Evolutionary conservation across 2,888 invertebrate genomes (phyloP).

Genomic region (Morpho deidamia): DNA sequence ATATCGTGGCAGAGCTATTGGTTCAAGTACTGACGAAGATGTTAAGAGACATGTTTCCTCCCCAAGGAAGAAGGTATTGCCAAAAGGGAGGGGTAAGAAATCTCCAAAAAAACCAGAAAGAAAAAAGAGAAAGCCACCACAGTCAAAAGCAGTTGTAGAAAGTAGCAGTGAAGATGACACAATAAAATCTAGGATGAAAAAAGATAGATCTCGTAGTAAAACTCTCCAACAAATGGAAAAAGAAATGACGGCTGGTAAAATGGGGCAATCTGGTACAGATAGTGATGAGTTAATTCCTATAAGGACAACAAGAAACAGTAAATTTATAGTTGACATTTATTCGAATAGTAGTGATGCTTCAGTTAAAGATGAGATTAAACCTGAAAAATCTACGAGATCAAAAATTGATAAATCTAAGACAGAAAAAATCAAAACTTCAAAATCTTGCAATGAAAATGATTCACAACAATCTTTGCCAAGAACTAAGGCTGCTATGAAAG

Average conservation of each 20-base stretch:
- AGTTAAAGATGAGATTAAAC: slow-evolving; percentile 58
- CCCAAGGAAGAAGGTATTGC: slow-evolving; percentile 70
- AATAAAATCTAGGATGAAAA: slow-evolving; percentile 54
- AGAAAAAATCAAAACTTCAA: slow-evolving; percentile 79
- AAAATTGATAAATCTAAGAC: slow-evolving; percentile 59
- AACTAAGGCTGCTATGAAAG: slow-evolving; percentile 92
- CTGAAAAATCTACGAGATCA: slow-evolving; percentile 71
- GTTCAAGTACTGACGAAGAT: slow-evolving; percentile 80
- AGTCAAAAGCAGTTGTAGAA: slow-evolving; percentile 70
- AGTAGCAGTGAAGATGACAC: slow-evolving; percentile 81
- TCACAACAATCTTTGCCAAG: slow-evolving; percentile 83
- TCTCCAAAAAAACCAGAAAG: slow-evolving; percentile 65
- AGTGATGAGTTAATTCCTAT: slow-evolving; percentile 88
- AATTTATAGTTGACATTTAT: slow-evolving; percentile 86
- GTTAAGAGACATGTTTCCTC: slow-evolving; percentile 56
- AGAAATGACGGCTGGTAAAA: slow-evolving; percentile 80
- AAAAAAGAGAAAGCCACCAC: slow-evolving; percentile 71
- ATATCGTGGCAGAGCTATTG: slow-evolving; percentile 56
- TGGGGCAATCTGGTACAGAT: slow-evolving; percentile 81
- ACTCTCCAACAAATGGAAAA: slow-evolving; percentile 85
- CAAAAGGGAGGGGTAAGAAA: slow-evolving; percentile 60
- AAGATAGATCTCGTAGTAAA: slow-evolving; percentile 76
- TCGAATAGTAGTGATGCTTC: slow-evolving; percentile 84
- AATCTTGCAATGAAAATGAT: slow-evolving; percentile 82
- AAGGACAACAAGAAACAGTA: slow-evolving; percentile 73